Evolutionary conservation across 2,888 invertebrate species (phyloP).

Genomic region (Parasteatoda lunata): DNA sequence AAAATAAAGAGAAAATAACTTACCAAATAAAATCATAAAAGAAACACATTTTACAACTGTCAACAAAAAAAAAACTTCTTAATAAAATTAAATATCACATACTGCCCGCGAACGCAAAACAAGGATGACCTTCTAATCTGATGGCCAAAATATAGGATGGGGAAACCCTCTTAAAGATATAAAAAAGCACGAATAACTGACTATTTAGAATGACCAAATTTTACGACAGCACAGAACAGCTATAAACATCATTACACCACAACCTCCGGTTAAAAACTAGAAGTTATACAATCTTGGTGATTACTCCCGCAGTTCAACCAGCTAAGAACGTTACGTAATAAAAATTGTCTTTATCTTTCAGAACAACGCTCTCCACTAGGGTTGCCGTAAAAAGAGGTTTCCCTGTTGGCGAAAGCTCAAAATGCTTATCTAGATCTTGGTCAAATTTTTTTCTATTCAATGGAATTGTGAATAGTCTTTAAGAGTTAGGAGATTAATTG

Average conservation of each 20-base stretch:
- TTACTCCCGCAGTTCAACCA: not conserved
- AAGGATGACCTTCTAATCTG: not conserved
- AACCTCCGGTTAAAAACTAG: not conserved
- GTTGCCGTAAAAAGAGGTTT: not conserved
- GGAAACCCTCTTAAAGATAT: not conserved
- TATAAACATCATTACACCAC: not conserved
- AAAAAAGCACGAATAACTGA: too few relatives aligned
- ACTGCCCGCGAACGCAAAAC: not conserved
- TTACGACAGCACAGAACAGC: not conserved
- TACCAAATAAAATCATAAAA: constrained; percentile 36
- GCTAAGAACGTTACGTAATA: not conserved
- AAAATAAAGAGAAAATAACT: constrained; percentile 31
- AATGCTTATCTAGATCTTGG: too few relatives aligned
- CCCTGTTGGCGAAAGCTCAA: too few relatives aligned
- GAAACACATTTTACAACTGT: constrained; percentile 37
- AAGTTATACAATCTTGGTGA: not conserved
- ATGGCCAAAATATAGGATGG: not conserved
- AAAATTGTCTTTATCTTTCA: not conserved
- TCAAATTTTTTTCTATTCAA: too few relatives aligned
- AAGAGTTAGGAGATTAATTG: too few relatives aligned
- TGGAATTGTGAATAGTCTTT: too few relatives aligned
- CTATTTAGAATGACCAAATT: too few relatives aligned
- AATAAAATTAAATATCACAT: constrained; percentile 19
- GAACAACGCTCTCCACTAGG: not conserved
- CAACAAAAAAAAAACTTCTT: not conserved